Base-by-base conservation (phyloP, 2,113 vertebrate species). In the Pterophyllum scalare region DNA sequence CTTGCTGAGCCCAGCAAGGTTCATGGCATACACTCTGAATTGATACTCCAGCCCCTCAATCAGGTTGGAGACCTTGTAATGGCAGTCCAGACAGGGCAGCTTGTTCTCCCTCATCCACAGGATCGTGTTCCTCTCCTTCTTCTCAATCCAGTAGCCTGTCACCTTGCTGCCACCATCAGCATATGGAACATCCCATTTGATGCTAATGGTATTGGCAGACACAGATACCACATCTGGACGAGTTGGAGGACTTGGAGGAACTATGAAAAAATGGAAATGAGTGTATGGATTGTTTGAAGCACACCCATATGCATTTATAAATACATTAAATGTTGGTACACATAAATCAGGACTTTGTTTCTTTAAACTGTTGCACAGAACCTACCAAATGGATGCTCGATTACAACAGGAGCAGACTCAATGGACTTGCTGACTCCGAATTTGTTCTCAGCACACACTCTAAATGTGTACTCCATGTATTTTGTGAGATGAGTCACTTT, bases 101-200 rank as follows among this genome's bases (percentile, higher is more conserved):
- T 99, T 99, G 95, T 99, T 99, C 94, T 99, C 98, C 81, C 98
- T 97, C 90, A 98, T 97, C 98, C 98, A 99, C 74, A 99, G 95
- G 80, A 99, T 99, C 2, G 98, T 99, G 91, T 99, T 99, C 22
- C 98, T 97, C 90, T 99, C 98, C 88, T 99, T 99, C 95, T 98
- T 99, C 94, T 99, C 98, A 87, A 99, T 98, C 98, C 98, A 99
- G 79, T 99, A 99, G 80, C 98, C 98, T 67, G 97, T 96, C 78
- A 99, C 94, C 94, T 97, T 94, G 93, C 98, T 99, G 88, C 98
- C 98, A 59, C 98, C 98, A 62, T 99, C 98, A 65, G 97, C 96
- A 88, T 99, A 99, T 24, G 98, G 98, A 24, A 98, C 95, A 60
- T 99, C 98, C 98, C 98, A 99, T 74, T 96, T 97, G 91, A 99